These are phyloP conservation scores for Bombylius major DNA, from an alignment of 2,888 invertebrate species.

Conservation along the genomic window DNA sequence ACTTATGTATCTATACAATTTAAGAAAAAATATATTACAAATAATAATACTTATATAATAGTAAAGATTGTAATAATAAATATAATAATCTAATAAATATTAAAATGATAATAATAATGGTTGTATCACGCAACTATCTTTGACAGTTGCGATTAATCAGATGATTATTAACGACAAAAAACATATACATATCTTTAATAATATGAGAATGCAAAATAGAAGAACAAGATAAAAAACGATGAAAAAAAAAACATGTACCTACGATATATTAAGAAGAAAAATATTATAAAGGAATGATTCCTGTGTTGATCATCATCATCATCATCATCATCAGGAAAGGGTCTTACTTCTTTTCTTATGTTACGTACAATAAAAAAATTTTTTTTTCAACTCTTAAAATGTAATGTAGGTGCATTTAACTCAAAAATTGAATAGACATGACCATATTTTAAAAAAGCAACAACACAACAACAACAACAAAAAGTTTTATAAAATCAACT, in stretches of 20 bases:
- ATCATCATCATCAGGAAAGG: too few species aligned
- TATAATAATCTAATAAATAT: background rate
- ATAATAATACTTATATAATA: background rate
- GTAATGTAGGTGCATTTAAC: too few species aligned
- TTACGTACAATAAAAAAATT: too few species aligned
- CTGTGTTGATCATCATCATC: too few species aligned
- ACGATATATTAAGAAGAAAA: background rate
- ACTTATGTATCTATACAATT: background rate
- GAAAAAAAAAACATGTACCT: background rate
- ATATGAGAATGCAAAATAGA: background rate
- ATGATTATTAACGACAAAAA: background rate
- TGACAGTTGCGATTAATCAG: slow-evolving; percentile 4
- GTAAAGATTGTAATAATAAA: background rate
- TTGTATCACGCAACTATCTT: slow-evolving; percentile 1
- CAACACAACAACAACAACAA: too few species aligned
- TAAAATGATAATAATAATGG: background rate
- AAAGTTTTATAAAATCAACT: too few species aligned
- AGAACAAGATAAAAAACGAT: background rate
- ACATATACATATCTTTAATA: background rate
- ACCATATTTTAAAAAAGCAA: too few species aligned
- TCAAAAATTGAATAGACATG: too few species aligned
- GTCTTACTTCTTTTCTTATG: too few species aligned
- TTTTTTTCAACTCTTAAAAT: too few species aligned
- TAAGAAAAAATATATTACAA: background rate
- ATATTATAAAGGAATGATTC: too few species aligned